Conservation (phyloP, 35 echinoderm and acorn worm genomes). For the Apostichopus japonicus region DNA sequence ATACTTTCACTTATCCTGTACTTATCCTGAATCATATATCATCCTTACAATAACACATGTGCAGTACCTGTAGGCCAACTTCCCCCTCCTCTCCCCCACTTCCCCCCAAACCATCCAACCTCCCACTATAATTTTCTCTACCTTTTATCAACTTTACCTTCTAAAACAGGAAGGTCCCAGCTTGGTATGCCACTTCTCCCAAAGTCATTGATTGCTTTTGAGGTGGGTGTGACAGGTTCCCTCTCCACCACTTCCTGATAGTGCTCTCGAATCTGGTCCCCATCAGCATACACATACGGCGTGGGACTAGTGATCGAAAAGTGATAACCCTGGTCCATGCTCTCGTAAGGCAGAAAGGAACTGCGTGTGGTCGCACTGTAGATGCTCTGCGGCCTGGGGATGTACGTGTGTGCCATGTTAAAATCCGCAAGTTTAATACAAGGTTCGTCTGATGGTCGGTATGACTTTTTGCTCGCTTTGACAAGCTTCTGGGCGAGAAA, state of each 20-base stretch:
- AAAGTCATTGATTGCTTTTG: slow-evolving; percentile 75
- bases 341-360: slow-evolving; percentile 55
- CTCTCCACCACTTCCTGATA: slow-evolving; percentile 72
- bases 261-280: slow-evolving; percentile 61
- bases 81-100: no score
- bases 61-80: no score
- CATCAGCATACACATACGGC: slow-evolving; percentile 70
- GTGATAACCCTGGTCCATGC: slow-evolving; percentile 22
- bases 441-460: slow-evolving; percentile 71
- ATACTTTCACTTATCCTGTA: no score
- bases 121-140: no score
- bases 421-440: slow-evolving; percentile 85
- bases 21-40: no score
- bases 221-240: slow-evolving; percentile 42
- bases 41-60: no score
- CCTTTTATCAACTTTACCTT: slow-evolving; percentile 56
- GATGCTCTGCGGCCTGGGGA: slow-evolving; percentile 86
- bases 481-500: slow-evolving; percentile 50
- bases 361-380: slow-evolving; percentile 70
- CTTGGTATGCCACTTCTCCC: slow-evolving; percentile 78
- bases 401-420: slow-evolving; percentile 96
- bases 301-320: slow-evolving; percentile 25
- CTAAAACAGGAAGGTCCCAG: slow-evolving; percentile 76
- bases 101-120: no score
- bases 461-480: slow-evolving; percentile 62